Conservation (phyloP, 2,113 vertebrate species). For the Leiothrix lutea region DNA sequence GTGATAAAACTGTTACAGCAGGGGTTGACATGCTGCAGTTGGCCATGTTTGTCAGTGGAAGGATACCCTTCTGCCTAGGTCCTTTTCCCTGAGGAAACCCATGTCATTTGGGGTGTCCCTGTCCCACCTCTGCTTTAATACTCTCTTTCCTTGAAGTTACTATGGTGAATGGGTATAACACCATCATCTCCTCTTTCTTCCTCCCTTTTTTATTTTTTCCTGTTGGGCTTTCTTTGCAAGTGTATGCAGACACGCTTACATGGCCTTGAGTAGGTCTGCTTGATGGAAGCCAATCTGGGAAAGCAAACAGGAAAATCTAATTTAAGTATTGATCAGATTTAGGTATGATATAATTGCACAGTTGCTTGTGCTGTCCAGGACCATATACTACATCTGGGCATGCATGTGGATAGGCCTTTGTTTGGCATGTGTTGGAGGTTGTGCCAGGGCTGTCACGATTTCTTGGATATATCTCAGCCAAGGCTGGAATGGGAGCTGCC, state of each 20-base stretch:
- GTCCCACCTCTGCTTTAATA: not conserved
- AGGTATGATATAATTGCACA: not conserved
- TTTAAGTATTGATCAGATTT: not conserved
- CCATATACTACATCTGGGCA: not conserved
- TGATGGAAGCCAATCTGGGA: not conserved
- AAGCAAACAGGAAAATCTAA: not conserved
- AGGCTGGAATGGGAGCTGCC: not conserved
- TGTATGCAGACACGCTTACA: not conserved
- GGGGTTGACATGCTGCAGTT: not conserved
- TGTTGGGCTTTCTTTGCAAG: not conserved
- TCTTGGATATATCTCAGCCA: not conserved
- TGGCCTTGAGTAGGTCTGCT: not conserved
- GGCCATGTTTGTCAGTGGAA: not conserved
- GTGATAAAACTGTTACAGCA: not conserved
- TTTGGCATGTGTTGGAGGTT: not conserved
- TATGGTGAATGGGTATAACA: accelerated
- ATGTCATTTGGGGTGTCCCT: not conserved
- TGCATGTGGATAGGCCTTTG: not conserved
- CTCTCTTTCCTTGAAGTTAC: not conserved
- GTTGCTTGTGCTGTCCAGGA: not conserved
- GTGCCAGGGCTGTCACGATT: accelerated
- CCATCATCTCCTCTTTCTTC: not conserved
- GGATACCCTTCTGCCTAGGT: accelerated
- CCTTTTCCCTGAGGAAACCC: not conserved
- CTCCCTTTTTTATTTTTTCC: not conserved